These are phyloP conservation scores for Oreocharis arfaki DNA, from an alignment of 2,113 vertebrate species.

Conservation along the genomic window DNA sequence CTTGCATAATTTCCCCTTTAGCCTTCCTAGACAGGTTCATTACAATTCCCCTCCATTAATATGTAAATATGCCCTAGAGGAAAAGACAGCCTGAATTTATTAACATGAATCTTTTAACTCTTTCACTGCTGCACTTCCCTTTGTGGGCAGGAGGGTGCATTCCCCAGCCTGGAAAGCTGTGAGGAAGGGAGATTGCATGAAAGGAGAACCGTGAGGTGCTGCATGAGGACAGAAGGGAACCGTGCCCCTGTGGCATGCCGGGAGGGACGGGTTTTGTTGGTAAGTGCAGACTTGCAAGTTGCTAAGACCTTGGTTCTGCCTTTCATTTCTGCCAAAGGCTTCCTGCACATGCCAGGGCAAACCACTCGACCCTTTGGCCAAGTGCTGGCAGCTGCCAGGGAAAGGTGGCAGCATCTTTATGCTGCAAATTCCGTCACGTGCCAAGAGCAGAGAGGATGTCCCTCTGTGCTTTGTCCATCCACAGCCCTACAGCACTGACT, in stretches of 20 bases:
- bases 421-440: accelerated
- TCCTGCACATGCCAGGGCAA: neutral
- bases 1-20: constrained; percentile 43
- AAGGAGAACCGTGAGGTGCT: accelerated
- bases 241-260: accelerated
- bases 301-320: neutral
- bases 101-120: constrained; percentile 35
- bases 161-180: neutral
- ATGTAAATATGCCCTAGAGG: constrained; percentile 49
- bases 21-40: constrained; percentile 36
- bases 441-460: neutral
- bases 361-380: neutral
- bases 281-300: neutral
- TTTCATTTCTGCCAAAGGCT: neutral
- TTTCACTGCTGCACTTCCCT: neutral
- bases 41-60: constrained; percentile 43
- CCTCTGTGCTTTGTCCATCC: neutral
- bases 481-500: neutral
- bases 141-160: neutral
- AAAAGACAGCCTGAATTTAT: constrained; percentile 40
- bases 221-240: neutral
- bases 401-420: neutral
- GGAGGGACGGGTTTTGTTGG: neutral
- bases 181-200: neutral
- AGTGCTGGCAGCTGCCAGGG: neutral